Conservation (phyloP, 2,797 vertebrate species). For the Artibeus lituratus region DNA sequence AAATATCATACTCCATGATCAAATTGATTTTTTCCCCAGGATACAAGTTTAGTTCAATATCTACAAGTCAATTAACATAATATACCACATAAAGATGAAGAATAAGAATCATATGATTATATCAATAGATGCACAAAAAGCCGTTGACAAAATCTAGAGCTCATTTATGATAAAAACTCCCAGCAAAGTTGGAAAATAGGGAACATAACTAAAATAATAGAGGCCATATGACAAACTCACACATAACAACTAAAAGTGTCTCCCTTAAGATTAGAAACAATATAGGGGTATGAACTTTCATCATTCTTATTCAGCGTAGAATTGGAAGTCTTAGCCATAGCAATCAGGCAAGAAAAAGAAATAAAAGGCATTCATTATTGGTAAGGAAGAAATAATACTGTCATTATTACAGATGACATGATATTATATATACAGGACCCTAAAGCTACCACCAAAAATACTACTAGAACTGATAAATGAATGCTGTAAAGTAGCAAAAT, state of each 20-base stretch:
- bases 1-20: background rate
- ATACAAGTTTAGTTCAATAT: background rate
- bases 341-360: background rate
- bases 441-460: background rate
- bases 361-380: background rate
- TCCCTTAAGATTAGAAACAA: background rate
- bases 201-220: background rate
- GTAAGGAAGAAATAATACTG: background rate
- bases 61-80: background rate
- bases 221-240: background rate
- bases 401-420: background rate
- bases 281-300: background rate
- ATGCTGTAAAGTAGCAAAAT: background rate
- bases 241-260: background rate
- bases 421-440: background rate
- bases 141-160: background rate
- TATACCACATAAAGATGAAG: background rate
- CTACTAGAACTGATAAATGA: background rate
- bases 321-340: background rate
- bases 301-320: background rate
- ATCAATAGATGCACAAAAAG: background rate
- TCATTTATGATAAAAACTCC: background rate
- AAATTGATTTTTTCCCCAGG: background rate
- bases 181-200: background rate
- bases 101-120: background rate